Base-by-base conservation (phyloP, 2,797 vertebrate genomes). In the Poeciliopsis paucimaculata region DNA sequence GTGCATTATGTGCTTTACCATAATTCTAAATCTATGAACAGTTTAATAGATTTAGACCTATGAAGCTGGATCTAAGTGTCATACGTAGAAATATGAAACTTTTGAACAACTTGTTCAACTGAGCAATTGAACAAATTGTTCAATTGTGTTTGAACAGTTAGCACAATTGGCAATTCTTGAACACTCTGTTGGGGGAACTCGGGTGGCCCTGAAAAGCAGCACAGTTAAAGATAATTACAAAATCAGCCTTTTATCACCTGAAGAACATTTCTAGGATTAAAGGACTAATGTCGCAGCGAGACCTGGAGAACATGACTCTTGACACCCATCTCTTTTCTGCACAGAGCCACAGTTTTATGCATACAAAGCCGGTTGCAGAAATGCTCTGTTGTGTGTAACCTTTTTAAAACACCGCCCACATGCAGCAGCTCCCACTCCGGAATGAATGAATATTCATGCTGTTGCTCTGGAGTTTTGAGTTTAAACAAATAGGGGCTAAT, bases 361-460 rank as follows among this genome's bases (percentile, higher is more conserved):
- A 68, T 41, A 16, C 13, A n/a, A 28, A 45, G 39, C 66, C 26
- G 39, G 31, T 36, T 43, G 47, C 73, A 78, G 73, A 60, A 57
- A 51, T 28, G 18, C 64, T 53, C 66, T 5, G 23, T 0, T 15
- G 13, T 16, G 68, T 45, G 23, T 45, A 39, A 47, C 34, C 62
- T 87, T 82, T 84, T 57, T 57, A 79, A 68, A 77, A 60, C 72
- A 83, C n/a, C 70, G 31, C 62, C 77, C 70, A 47, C 23, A 77
- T 31, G 66, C 60, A 76, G 75, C 74, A 75, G 41, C 80, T 80
- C 77, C 84, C 84, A 82, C 78, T 79, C 76, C 60, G 66, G 60
- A 77, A 82, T 66, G 66, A 64, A 83, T 84, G 45, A 83, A 89
- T 90, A 87, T 88, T 86, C 72, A 86, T 85, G n/a, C 36, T 34